Conservation (phyloP, 2,888 invertebrate species). For the Euclidia mi region DNA sequence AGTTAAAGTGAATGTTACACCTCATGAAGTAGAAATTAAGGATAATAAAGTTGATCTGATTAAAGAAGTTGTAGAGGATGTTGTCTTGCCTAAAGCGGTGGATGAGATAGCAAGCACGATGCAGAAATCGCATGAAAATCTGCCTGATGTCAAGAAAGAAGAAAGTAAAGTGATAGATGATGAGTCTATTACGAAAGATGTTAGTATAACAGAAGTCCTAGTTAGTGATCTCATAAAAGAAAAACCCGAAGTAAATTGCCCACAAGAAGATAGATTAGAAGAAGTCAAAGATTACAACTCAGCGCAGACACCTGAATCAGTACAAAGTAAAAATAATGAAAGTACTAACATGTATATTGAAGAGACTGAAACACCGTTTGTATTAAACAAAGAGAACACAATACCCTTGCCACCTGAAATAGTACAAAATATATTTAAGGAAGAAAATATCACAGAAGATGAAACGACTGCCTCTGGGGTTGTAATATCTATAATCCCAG, state of each 20-base stretch:
- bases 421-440: conserved; percentile 78
- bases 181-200: conserved; percentile 26
- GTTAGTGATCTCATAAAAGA: conserved; percentile 55
- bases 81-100: conserved; percentile 59
- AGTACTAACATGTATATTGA: conserved; percentile 33
- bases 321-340: conserved; percentile 66
- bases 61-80: conserved; percentile 51
- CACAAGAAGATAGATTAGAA: conserved; percentile 41
- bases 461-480: conserved; percentile 22
- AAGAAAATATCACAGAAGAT: conserved; percentile 36
- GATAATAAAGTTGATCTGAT: conserved; percentile 47
- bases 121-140: conserved; percentile 40
- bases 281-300: conserved; percentile 36
- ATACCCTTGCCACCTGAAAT: conserved; percentile 71
- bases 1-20: conserved; percentile 57
- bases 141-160: conserved; percentile 26
- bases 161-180: conserved; percentile 20
- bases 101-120: conserved; percentile 48
- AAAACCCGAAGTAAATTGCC: conserved; percentile 33
- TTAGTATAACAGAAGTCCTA: conserved; percentile 46
- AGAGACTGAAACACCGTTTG: conserved; percentile 50
- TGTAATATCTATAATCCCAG: conserved; percentile 19
- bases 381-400: conserved; percentile 49
- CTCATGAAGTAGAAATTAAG: conserved; percentile 61
- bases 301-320: conserved; percentile 66